phyloP scores from a whole-genome alignment of 2,113 vertebrate genomes.

The Aphelocoma coerulescens region DNA sequence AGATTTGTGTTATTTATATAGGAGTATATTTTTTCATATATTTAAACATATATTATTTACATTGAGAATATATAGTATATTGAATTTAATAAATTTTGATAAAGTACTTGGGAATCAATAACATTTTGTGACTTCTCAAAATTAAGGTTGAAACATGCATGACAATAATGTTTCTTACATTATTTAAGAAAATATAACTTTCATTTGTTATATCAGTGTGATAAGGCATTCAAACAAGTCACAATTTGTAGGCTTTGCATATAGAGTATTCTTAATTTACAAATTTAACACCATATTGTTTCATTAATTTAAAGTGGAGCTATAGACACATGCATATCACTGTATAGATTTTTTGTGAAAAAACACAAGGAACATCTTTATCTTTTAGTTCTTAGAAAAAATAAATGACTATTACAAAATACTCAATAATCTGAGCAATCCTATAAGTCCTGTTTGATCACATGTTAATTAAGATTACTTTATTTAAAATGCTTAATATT shows the following conservation, averaged over 20 bases:
- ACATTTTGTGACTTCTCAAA: conserved; percentile 1
- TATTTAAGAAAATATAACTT: conserved; percentile 30
- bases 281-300: neutral
- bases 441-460: neutral
- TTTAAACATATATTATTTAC: neutral
- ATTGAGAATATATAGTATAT: neutral
- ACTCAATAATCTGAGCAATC: neutral
- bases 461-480: neutral
- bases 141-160: neutral
- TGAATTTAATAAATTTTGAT: neutral
- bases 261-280: neutral
- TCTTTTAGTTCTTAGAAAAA: neutral
- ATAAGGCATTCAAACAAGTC: conserved; percentile 33
- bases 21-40: neutral
- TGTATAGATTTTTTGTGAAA: neutral
- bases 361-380: neutral
- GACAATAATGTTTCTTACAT: neutral
- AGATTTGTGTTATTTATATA: neutral
- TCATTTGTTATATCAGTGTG: neutral
- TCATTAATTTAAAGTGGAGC: neutral
- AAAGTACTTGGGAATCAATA: conserved; percentile 34
- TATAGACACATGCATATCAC: neutral
- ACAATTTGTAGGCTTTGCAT: neutral
- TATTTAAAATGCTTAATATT: neutral
- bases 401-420: neutral